Evolutionary conservation across 1,140 invertebrate species (phyloP).

Genomic region (Drosophila burlai): DNA sequence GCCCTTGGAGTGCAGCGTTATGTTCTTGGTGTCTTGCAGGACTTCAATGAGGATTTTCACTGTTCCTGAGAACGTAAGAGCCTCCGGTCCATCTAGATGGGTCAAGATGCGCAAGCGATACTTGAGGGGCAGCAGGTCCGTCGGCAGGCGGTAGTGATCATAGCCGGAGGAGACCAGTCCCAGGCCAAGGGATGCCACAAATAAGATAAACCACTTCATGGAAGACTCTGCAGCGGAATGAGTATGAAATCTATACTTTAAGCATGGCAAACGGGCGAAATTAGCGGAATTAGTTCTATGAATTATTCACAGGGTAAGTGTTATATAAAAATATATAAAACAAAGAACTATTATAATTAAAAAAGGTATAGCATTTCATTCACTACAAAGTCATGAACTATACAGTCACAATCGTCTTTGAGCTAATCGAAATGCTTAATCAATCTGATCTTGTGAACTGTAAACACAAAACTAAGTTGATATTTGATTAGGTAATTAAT

Average conservation of each 20-base stretch:
- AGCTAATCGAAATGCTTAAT: neutral
- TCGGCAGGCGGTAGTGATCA: constrained; percentile 87
- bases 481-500: constrained; percentile 11
- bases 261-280: neutral
- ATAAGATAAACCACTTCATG: constrained; percentile 52
- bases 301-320: neutral
- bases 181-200: constrained; percentile 35
- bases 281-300: neutral
- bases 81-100: constrained; percentile 86
- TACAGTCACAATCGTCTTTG: neutral
- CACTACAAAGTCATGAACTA: neutral
- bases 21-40: constrained; percentile 86
- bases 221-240: constrained; percentile 19
- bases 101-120: constrained; percentile 89
- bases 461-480: constrained; percentile 1
- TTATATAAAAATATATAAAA: neutral
- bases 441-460: neutral
- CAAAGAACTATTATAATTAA: neutral
- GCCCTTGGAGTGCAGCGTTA: constrained; percentile 88
- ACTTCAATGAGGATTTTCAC: constrained; percentile 87
- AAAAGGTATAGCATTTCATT: neutral
- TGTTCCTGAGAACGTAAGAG: constrained; percentile 85
- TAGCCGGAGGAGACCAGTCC: constrained; percentile 35
- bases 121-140: constrained; percentile 87
- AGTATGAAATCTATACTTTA: neutral